Evolutionary conservation across 2,797 vertebrate genomes (phyloP).

Genomic region (Myripristis murdjan): DNA sequence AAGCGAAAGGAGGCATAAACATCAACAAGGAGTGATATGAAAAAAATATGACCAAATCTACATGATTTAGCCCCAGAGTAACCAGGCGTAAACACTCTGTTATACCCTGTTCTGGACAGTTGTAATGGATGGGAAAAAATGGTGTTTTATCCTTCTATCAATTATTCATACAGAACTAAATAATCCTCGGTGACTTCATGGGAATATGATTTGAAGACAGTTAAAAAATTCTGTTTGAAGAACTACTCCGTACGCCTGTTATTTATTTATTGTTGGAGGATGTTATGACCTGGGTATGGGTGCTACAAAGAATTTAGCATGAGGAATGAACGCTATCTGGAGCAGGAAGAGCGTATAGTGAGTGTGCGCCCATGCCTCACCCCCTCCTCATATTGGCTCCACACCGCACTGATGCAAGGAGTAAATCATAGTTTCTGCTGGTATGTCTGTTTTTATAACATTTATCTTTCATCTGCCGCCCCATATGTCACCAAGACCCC

Average conservation of each 20-base stretch:
- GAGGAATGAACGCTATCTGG: constrained; percentile 14
- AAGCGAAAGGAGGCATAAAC: constrained; percentile 1
- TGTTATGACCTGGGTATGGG: background rate
- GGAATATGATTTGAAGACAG: constrained; percentile 37
- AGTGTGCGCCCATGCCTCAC: background rate
- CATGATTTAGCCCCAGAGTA: constrained; percentile 26
- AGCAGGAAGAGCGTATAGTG: background rate
- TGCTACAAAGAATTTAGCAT: constrained; percentile 4
- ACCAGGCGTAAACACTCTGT: constrained; percentile 44
- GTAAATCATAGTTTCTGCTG: constrained; percentile 36
- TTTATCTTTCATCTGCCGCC: constrained; percentile 64
- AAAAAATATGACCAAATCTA: constrained; percentile 18
- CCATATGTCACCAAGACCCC: constrained; percentile 49
- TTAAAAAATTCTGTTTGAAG: constrained; percentile 18
- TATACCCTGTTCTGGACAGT: constrained; percentile 28
- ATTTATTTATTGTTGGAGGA: constrained; percentile 30
- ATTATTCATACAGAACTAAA: constrained; percentile 56
- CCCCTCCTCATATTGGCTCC: constrained; percentile 18
- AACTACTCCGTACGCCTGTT: constrained; percentile 19
- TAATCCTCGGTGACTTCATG: constrained; percentile 49
- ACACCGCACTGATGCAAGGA: constrained; percentile 16
- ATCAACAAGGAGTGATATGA: constrained; percentile 8
- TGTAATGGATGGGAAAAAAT: constrained; percentile 3
- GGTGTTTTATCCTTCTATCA: constrained; percentile 31
- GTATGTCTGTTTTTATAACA: constrained; percentile 58